These are phyloP conservation scores for Manis crassicaudata DNA, from an alignment of 2,797 vertebrate genomes.

Conservation along the genomic window DNA sequence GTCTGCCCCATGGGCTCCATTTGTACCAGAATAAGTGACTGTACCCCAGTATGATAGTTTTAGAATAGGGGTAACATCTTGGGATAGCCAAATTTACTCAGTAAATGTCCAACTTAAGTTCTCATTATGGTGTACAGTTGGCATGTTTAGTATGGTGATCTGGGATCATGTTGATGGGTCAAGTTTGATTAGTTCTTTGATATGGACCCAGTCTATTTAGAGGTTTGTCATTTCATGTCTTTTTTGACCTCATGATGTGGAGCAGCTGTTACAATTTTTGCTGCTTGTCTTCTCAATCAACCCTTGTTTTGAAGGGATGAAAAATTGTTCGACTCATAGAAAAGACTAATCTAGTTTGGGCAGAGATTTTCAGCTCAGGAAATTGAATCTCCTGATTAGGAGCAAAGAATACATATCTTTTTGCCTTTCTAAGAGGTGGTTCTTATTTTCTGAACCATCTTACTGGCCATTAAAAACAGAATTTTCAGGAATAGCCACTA, in stretches of 20 bases:
- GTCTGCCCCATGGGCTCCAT: neutral
- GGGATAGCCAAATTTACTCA: neutral
- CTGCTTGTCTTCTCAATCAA: conserved; percentile 57
- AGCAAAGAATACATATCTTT: neutral
- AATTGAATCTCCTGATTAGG: neutral
- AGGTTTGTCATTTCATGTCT: conserved; percentile 2
- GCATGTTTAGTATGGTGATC: neutral
- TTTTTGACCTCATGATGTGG: neutral
- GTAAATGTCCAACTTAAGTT: neutral
- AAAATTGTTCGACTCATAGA: conserved; percentile 1
- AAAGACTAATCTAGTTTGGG: conserved; percentile 18
- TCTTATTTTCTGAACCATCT: conserved; percentile 45
- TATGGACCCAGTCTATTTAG: neutral
- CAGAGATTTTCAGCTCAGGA: conserved; percentile 9
- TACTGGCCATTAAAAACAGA: neutral
- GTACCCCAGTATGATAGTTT: neutral
- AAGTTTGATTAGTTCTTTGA: conserved; percentile 35
- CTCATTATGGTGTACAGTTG: neutral
- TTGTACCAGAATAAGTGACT: neutral
- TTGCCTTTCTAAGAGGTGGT: conserved; percentile 2
- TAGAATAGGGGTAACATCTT: neutral
- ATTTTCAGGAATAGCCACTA: neutral
- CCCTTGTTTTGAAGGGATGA: conserved; percentile 29
- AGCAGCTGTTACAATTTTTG: conserved; percentile 63
- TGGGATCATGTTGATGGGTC: neutral